phyloP scores from a whole-genome alignment of 2,797 vertebrate genomes.

The Sarcophilus harrisii region DNA sequence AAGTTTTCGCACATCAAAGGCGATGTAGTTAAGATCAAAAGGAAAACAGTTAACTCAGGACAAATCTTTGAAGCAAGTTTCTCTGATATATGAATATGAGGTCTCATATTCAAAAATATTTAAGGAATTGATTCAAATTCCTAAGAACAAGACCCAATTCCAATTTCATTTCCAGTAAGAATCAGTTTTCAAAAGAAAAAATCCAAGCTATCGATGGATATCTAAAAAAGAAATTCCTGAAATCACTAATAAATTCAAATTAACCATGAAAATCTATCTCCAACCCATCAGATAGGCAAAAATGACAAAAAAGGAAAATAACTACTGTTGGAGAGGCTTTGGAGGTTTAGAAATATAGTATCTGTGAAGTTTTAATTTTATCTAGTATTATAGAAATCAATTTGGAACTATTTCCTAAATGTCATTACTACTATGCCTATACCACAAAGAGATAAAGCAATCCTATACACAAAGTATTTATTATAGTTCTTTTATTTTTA shows the following conservation, averaged over 20 bases:
- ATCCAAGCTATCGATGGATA: background rate
- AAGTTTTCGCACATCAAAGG: background rate
- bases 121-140: background rate
- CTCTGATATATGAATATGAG: too few relatives aligned
- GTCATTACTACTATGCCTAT: too few relatives aligned
- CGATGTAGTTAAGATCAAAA: background rate
- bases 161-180: background rate
- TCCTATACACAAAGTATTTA: too few relatives aligned
- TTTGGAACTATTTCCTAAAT: background rate
- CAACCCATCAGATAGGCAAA: background rate
- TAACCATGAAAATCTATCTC: background rate
- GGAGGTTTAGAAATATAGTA: background rate
- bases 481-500: too few relatives aligned
- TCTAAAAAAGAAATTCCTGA: background rate
- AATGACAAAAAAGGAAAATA: background rate
- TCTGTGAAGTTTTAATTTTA: background rate
- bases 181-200: background rate
- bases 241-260: background rate
- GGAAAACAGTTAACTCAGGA: background rate
- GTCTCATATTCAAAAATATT: background rate
- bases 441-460: too few relatives aligned
- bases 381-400: background rate
- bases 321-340: background rate
- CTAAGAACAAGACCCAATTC: background rate
- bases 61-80: background rate